A percentile compares a stretch with the other conserved stretches of the same genome.
phyloP scores from a whole-genome alignment of 2,888 invertebrate species.

The Dastarcus helophoroides region DNA sequence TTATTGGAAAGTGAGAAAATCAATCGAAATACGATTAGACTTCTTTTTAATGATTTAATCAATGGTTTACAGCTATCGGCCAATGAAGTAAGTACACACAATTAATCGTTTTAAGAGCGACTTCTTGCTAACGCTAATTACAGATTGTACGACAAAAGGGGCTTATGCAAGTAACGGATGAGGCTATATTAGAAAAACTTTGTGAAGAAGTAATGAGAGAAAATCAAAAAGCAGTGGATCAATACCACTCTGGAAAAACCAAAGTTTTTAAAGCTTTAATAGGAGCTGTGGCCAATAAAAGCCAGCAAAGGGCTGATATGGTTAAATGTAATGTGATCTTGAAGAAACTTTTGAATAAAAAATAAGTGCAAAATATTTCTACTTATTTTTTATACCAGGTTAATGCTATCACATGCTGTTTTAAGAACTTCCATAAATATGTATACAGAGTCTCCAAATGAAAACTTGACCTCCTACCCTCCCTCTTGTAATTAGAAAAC shows the following conservation, averaged over 20 bases:
- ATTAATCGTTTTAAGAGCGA: neutral
- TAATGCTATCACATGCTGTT: too few species aligned
- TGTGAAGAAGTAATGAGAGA: slow-evolving; percentile 51
- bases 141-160: slow-evolving; percentile 50
- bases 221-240: slow-evolving; percentile 53
- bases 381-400: too few species aligned
- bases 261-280: slow-evolving; percentile 57
- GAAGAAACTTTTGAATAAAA: slow-evolving; percentile 47
- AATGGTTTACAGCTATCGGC: slow-evolving; percentile 35
- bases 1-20: slow-evolving; percentile 49
- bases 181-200: slow-evolving; percentile 43
- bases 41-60: slow-evolving; percentile 40
- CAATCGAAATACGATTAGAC: slow-evolving; percentile 47
- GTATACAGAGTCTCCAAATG: too few species aligned
- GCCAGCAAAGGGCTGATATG: slow-evolving; percentile 58
- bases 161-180: slow-evolving; percentile 53
- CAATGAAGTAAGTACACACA: slow-evolving; percentile 28
- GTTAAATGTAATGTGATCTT: slow-evolving; percentile 46
- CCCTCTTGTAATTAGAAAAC: too few species aligned
- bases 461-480: too few species aligned
- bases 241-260: slow-evolving; percentile 57
- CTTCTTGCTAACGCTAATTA: slow-evolving; percentile 15
- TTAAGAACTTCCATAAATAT: too few species aligned
- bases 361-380: slow-evolving; percentile 16
- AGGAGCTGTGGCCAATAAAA: slow-evolving; percentile 47